These are phyloP conservation scores for Megaleporinus macrocephalus DNA, from an alignment of 2,113 vertebrate genomes.

Conservation along the genomic window DNA sequence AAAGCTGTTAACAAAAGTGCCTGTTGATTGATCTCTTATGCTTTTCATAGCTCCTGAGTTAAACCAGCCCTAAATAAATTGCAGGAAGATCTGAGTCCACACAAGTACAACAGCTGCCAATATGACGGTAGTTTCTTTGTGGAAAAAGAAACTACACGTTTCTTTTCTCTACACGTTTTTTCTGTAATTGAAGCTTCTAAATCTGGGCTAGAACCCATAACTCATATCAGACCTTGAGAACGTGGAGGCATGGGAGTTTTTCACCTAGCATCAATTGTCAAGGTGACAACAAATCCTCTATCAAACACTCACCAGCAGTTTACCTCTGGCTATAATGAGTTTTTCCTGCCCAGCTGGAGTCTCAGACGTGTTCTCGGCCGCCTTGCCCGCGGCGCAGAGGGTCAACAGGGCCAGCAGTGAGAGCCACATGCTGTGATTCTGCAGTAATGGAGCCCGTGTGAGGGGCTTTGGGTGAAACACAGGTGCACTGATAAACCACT, in stretches of 20 bases:
- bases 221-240: not conserved
- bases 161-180: too few relatives aligned
- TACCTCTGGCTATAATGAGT: conserved; percentile 69
- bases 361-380: conserved; percentile 43
- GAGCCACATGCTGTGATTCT: conserved; percentile 66
- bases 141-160: too few relatives aligned
- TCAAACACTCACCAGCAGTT: conserved; percentile 73
- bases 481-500: conserved; percentile 34
- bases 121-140: too few relatives aligned
- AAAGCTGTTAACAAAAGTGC: too few relatives aligned
- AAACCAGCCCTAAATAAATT: too few relatives aligned
- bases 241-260: not conserved
- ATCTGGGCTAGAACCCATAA: not conserved
- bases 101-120: too few relatives aligned
- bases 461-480: conserved; percentile 24
- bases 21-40: too few relatives aligned
- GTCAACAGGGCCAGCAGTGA: conserved; percentile 55
- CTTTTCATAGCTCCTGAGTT: too few relatives aligned
- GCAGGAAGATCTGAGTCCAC: too few relatives aligned
- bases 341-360: conserved; percentile 51
- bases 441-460: not conserved
- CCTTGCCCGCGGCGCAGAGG: conserved; percentile 37
- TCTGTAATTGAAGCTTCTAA: not conserved
- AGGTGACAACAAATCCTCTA: conserved; percentile 4
- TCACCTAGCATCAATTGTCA: not conserved